Evolutionary conservation across 2,113 vertebrate genomes (phyloP).

Genomic region (Neotragus pygmaeus): DNA sequence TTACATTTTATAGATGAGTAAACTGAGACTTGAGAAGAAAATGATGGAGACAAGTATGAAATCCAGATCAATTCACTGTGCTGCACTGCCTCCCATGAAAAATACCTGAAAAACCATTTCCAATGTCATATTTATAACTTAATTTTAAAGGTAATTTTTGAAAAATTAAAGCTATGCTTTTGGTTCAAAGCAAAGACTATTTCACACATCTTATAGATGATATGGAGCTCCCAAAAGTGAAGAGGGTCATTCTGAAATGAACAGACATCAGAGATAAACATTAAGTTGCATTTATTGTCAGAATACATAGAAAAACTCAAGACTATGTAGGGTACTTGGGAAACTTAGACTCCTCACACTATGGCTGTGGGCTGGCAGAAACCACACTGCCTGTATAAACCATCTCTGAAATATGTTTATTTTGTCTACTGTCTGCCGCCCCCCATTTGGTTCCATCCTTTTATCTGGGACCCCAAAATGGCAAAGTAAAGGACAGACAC

Average conservation of each 20-base stretch:
- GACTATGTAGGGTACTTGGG: neutral
- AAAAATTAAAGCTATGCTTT: neutral
- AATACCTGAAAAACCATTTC: neutral
- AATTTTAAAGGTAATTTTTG: neutral
- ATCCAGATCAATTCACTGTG: neutral
- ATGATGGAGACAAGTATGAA: neutral
- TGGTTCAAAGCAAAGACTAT: neutral
- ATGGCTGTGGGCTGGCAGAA: neutral
- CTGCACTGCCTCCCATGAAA: neutral
- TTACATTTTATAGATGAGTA: neutral
- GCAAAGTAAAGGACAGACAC: neutral
- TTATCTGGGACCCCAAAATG: conserved; percentile 10
- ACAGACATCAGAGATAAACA: neutral
- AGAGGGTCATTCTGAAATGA: neutral
- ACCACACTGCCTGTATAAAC: neutral
- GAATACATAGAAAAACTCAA: neutral
- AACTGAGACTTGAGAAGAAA: neutral
- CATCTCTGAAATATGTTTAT: neutral
- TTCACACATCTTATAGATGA: neutral
- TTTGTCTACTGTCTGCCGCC: neutral
- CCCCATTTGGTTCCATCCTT: neutral
- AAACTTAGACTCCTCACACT: neutral
- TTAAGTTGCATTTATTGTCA: neutral
- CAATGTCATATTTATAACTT: neutral
- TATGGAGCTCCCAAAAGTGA: neutral